phyloP scores from a whole-genome alignment of 2,888 invertebrate genomes.

The Pseudococcus longispinus region DNA sequence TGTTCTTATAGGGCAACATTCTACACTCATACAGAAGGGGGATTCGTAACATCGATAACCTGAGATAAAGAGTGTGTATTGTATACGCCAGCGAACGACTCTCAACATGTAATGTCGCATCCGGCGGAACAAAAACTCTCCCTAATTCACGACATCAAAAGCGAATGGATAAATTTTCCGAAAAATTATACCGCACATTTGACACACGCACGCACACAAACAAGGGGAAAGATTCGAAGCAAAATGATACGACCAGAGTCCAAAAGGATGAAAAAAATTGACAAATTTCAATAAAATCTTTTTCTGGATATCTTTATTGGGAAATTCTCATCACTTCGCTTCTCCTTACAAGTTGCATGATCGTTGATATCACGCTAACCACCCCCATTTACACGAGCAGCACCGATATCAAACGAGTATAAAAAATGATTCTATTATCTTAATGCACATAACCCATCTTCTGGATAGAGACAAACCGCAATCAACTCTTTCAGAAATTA shows the following conservation, averaged over 20 bases:
- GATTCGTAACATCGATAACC: constrained; percentile 1
- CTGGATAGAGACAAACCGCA: background rate
- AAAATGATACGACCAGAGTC: background rate
- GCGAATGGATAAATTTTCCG: background rate
- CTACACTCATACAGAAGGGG: background rate
- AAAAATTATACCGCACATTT: background rate
- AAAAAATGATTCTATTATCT: background rate
- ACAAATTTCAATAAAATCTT: no score
- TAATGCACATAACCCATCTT: background rate
- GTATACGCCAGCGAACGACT: background rate
- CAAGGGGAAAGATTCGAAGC: background rate
- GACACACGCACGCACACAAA: no score
- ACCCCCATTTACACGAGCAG: background rate
- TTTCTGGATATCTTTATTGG: no score
- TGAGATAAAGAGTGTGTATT: background rate
- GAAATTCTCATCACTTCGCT: background rate
- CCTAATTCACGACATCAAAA: background rate
- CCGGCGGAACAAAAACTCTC: background rate
- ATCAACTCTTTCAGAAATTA: constrained; percentile 18
- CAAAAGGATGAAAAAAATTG: background rate
- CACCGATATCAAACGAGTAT: background rate
- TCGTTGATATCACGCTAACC: background rate
- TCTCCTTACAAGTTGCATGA: background rate
- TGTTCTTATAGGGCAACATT: constrained; percentile 26
- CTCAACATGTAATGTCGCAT: constrained; percentile 2